Base-by-base conservation (phyloP, 1,140 invertebrate species). In the Condylostylus longicornis region DNA sequence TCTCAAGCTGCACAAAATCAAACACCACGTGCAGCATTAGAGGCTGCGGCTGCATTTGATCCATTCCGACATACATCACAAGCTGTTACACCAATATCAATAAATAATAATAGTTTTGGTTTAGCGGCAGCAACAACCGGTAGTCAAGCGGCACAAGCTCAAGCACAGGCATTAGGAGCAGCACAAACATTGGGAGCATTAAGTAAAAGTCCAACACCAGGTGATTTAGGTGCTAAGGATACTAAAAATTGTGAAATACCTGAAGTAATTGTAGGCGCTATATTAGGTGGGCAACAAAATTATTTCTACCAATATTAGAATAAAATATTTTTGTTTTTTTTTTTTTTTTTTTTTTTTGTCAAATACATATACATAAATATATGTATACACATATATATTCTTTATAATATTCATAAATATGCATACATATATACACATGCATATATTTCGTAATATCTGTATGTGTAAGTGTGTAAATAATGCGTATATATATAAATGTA, bases 211-310 rank as follows among this genome's bases (percentile, higher is more conserved):
- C 83, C 82, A 53, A 81, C 80, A 54, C 82, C 81, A 45, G 79
- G 77, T 44, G 79, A 80, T 64, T 57, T 71, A 36, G 67, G 68
- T 46, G 70, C 67, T 66, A 80, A 80, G 70, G 77, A 77, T 68
- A 74, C 70, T 58, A 84, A 84, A 64, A 86, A 88, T 70, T 77
- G 89, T 57, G 86, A 94, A 74, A 89, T 96, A 62, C 76, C 88
- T 40, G 93, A 84, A 70, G 75, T 80, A 66, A 91, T 96, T 66
- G 89, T 96, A 53, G 91, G 91, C 56, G 91, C 90, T 56, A 93
- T 97, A 58, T 72, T 97, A 62, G 91, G 86, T 69, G 58, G 63
- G 64, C 62, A 41, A 50, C 56, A 44, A 28, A 39, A 34, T 45
- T 59, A 58, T 38, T 57, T 57, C 46, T 51, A 47, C 27, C 53